These are phyloP conservation scores for human (Homo sapiens) DNA, from an alignment of 2,113 vertebrate species.

Conservation along the genomic window DNA sequence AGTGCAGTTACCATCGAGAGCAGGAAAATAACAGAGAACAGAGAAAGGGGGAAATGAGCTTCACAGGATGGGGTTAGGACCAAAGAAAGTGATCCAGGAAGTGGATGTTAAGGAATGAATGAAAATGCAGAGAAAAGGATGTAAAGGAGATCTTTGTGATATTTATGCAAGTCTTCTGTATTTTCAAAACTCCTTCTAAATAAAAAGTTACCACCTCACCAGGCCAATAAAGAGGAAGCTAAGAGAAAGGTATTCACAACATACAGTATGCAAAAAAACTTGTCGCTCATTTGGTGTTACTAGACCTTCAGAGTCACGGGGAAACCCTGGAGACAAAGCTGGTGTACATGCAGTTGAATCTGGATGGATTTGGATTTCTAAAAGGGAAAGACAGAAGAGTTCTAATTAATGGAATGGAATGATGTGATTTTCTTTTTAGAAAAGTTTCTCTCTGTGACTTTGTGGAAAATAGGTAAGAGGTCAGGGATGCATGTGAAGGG, in stretches of 20 bases:
- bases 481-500: not conserved
- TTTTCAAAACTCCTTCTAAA: conserved; percentile 26
- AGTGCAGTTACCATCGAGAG: not conserved
- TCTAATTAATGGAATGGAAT: not conserved
- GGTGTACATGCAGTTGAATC: not conserved
- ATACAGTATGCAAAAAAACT: not conserved
- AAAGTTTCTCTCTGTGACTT: not conserved
- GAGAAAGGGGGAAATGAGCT: not conserved
- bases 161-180: not conserved
- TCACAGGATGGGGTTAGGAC: not conserved
- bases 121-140: not conserved
- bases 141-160: not conserved
- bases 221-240: not conserved
- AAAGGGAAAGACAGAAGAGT: not conserved
- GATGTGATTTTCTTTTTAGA: not conserved
- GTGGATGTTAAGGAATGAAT: not conserved
- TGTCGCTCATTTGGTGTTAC: not conserved
- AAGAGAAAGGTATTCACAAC: not conserved
- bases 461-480: not conserved
- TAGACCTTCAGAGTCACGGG: not conserved
- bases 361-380: not conserved
- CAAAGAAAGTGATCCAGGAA: not conserved
- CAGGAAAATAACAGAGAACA: not conserved
- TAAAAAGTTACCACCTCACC: not conserved
- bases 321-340: not conserved